Percentiles rank a stretch among this genome's conserved stretches.
These are phyloP conservation scores for Puma concolor DNA, from an alignment of 2,113 vertebrate genomes.

Conservation along the genomic window DNA sequence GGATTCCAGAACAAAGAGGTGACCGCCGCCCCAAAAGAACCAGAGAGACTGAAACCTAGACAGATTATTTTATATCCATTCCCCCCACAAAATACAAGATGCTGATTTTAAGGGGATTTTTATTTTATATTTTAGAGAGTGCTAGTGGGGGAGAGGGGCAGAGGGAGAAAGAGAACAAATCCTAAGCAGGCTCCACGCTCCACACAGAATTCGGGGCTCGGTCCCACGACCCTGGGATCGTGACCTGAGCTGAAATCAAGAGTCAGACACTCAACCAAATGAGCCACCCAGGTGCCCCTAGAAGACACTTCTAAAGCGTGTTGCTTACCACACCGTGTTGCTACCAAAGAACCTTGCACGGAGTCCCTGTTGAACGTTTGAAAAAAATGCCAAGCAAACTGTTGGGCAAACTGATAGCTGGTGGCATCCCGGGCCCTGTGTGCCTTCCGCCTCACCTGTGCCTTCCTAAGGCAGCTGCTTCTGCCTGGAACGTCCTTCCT, in stretches of 20 bases:
- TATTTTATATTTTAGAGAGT: no score
- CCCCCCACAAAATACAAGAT: neutral
- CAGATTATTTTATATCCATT: neutral
- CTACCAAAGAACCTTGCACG: neutral
- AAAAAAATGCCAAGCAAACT: neutral
- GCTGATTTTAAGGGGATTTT: neutral
- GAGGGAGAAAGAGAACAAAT: no score
- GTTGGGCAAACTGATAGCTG: no score
- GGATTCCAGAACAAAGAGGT: no score
- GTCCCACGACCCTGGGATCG: no score
- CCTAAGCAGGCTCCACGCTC: no score
- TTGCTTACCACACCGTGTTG: neutral
- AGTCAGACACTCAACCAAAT: no score
- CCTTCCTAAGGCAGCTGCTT: neutral
- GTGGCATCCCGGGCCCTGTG: neutral
- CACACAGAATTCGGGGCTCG: no score
- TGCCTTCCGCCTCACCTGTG: neutral
- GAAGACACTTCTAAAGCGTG: neutral
- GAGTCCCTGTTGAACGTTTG: neutral
- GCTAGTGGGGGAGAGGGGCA: no score
- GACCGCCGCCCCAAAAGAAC: neutral
- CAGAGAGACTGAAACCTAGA: neutral
- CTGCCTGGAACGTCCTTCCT: neutral
- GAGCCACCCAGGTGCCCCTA: no score
- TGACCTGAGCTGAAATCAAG: no score